Evolutionary conservation across 2,888 invertebrate genomes (phyloP).

Genomic region (Leptothorax acervorum): DNA sequence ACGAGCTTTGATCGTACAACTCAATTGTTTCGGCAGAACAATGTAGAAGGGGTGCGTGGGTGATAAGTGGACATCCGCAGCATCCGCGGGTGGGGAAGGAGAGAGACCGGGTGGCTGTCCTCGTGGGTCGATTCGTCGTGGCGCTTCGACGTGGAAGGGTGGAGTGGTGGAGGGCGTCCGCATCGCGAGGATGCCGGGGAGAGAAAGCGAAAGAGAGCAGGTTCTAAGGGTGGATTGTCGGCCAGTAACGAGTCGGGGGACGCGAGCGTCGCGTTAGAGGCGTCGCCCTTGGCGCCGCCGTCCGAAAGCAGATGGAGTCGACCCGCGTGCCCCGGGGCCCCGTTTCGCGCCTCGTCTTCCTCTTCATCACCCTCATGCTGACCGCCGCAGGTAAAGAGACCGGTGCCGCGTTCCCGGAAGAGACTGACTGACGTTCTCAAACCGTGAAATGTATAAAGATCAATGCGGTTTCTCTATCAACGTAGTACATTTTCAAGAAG

Average conservation of each 20-base stretch:
- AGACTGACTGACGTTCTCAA: not conserved
- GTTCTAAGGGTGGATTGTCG: slow-evolving; percentile 35
- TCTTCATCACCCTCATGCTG: slow-evolving; percentile 84
- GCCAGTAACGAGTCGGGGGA: slow-evolving; percentile 54
- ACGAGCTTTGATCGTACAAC: not conserved
- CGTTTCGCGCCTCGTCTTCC: slow-evolving; percentile 84
- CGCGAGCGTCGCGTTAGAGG: slow-evolving; percentile 49
- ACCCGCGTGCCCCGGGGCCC: slow-evolving; percentile 82
- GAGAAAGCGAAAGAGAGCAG: slow-evolving; percentile 24
- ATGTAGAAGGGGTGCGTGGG: slow-evolving; percentile 12
- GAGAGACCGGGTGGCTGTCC: slow-evolving; percentile 52
- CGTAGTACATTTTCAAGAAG: not conserved
- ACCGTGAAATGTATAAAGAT: not conserved
- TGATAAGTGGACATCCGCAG: slow-evolving; percentile 61
- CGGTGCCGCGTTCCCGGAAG: no score
- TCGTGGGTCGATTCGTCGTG: slow-evolving; percentile 71
- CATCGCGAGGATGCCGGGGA: slow-evolving; percentile 54
- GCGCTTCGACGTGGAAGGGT: slow-evolving; percentile 69
- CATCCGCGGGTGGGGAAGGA: slow-evolving; percentile 71
- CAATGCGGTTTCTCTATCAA: not conserved
- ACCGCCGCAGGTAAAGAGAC: slow-evolving; percentile 81
- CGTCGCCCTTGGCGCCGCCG: slow-evolving; percentile 80
- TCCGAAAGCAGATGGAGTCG: slow-evolving; percentile 78
- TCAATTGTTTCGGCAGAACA: not conserved
- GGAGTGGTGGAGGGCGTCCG: slow-evolving; percentile 74